A percentile compares a stretch with the other conserved stretches of the same genome.
These are phyloP conservation scores for Drosophila serrata DNA, from an alignment of 1,140 invertebrate species.

Conservation along the genomic window DNA sequence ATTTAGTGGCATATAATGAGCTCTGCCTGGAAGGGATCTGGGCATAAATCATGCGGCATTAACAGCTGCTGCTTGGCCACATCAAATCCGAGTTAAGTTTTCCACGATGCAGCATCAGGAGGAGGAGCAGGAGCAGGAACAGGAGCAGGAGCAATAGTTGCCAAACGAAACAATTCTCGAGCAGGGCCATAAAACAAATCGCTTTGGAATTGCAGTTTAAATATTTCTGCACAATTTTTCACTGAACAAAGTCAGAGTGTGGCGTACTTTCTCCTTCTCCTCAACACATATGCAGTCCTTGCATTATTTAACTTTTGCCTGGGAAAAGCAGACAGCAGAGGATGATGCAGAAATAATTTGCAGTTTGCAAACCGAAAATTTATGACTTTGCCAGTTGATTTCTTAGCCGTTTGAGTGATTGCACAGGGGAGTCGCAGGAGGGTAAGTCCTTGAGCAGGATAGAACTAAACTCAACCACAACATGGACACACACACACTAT, in stretches of 20 bases:
- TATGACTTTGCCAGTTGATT: slow-evolving; percentile 70
- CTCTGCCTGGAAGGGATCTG: slow-evolving; percentile 23
- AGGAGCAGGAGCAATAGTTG: not conserved
- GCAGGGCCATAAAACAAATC: slow-evolving; percentile 67
- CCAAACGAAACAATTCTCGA: slow-evolving; percentile 61
- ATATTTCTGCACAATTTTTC: slow-evolving; percentile 66
- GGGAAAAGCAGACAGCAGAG: slow-evolving; percentile 5
- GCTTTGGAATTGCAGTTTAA: slow-evolving; percentile 76
- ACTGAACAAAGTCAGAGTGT: slow-evolving; percentile 12
- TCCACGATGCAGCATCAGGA: slow-evolving; percentile 41
- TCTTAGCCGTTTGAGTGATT: slow-evolving; percentile 53
- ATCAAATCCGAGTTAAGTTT: slow-evolving; percentile 78
- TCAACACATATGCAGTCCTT: slow-evolving; percentile 45
- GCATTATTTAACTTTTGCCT: slow-evolving; percentile 62
- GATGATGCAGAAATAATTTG: slow-evolving; percentile 66
- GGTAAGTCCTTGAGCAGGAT: not conserved
- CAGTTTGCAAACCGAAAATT: slow-evolving; percentile 55
- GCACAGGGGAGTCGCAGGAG: not conserved
- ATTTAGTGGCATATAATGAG: slow-evolving; percentile 68
- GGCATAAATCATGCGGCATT: slow-evolving; percentile 74
- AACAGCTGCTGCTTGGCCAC: slow-evolving; percentile 77
- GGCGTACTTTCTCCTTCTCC: not conserved
- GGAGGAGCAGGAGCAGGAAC: not conserved
- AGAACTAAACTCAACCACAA: slow-evolving; percentile 6
- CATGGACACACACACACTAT: slow-evolving; percentile 4